Evolutionary conservation across 2,113 vertebrate genomes (phyloP).

Genomic region (Marmota flaviventris): DNA sequence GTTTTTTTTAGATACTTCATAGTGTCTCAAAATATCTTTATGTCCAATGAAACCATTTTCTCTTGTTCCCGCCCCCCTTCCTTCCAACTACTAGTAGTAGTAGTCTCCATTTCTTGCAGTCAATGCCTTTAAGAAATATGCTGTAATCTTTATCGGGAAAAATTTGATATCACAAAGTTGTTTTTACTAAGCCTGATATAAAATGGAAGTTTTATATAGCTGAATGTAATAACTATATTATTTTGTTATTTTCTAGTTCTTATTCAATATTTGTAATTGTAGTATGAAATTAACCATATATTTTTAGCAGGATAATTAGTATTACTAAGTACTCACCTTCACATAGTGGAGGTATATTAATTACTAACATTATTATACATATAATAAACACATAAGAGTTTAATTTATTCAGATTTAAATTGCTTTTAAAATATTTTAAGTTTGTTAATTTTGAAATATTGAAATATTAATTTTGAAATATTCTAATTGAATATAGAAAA

Average conservation of each 20-base stretch:
- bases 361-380: constrained; percentile 1
- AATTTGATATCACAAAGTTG: not conserved
- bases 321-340: not conserved
- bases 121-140: constrained; percentile 15
- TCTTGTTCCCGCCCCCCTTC: not conserved
- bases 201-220: constrained; percentile 27
- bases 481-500: constrained; percentile 13
- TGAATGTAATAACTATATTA: not conserved
- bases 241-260: constrained; percentile 25
- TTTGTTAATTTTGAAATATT: constrained; percentile 13
- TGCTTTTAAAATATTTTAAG: constrained; percentile 36
- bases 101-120: constrained; percentile 10
- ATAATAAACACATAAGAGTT: not conserved
- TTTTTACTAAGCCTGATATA: not conserved
- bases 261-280: not conserved
- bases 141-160: not conserved
- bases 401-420: not conserved
- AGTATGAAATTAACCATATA: not conserved
- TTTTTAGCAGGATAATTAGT: constrained; percentile 3
- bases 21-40: constrained; percentile 13
- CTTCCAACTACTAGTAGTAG: not conserved
- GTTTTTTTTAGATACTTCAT: not conserved
- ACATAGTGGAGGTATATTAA: not conserved
- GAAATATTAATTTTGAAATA: constrained; percentile 27
- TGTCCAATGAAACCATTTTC: not conserved